Conservation (phyloP, 2,888 invertebrate genomes). For the Hydropsyche betteni region DNA sequence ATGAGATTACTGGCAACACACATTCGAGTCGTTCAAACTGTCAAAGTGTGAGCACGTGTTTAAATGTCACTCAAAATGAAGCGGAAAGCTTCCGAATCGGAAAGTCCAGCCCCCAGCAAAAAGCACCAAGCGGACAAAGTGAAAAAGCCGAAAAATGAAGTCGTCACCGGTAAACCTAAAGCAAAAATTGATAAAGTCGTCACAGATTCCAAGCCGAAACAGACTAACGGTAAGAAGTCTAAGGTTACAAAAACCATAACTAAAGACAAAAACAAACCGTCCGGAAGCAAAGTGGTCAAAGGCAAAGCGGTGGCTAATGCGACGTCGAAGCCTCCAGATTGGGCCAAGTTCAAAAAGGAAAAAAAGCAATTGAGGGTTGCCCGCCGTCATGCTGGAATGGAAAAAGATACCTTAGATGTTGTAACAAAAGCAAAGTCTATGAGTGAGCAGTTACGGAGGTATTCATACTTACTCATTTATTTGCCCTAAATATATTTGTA, state of each 20-base stretch:
- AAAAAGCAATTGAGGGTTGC: slow-evolving; percentile 75
- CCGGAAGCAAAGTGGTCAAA: slow-evolving; percentile 33
- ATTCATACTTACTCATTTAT: slow-evolving; percentile 43
- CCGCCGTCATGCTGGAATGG: slow-evolving; percentile 70
- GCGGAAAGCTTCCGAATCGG: slow-evolving; percentile 16
- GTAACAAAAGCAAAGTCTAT: slow-evolving; percentile 68
- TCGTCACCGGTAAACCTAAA: neutral
- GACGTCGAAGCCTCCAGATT: slow-evolving; percentile 69
- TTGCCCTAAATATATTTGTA: neutral
- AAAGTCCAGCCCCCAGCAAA: neutral
- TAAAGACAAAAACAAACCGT: slow-evolving; percentile 2
- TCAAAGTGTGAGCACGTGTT: slow-evolving; percentile 24
- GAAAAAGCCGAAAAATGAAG: slow-evolving; percentile 4
- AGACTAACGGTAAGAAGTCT: slow-evolving; percentile 1
- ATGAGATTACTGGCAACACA: neutral
- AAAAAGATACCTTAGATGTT: slow-evolving; percentile 63
- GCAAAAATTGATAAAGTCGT: neutral
- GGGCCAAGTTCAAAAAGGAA: slow-evolving; percentile 79
- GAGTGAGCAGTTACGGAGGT: slow-evolving; percentile 67
- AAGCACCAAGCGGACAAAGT: neutral
- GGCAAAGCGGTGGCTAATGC: slow-evolving; percentile 12
- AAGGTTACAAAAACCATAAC: slow-evolving; percentile 27
- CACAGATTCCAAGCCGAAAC: slow-evolving; percentile 15
- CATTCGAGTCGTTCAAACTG: neutral
- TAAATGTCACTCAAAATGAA: slow-evolving; percentile 4